A percentile compares a stretch with the other conserved stretches of the same genome.
Conservation (phyloP, 1,140 invertebrate species). For the Drosophila fuyamai region DNA sequence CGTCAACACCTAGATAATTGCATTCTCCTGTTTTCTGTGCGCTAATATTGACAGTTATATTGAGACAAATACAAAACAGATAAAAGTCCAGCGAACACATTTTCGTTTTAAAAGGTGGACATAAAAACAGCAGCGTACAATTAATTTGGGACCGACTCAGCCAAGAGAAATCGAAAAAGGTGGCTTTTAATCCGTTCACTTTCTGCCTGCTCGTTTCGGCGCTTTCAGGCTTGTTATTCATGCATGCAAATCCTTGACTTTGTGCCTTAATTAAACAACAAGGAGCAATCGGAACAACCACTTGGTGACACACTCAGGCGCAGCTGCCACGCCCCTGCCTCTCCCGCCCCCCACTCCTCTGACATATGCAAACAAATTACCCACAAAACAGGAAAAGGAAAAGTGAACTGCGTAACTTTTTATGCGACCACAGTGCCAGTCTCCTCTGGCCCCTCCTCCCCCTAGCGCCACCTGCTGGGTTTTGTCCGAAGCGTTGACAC, state of each 20-base stretch:
- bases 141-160: constrained; percentile 2
- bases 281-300: constrained; percentile 59
- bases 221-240: constrained; percentile 28
- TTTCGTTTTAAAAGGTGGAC: too few relatives aligned
- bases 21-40: not conserved
- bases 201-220: constrained; percentile 16
- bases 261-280: constrained; percentile 68
- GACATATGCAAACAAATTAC: constrained; percentile 71
- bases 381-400: constrained; percentile 33
- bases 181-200: constrained; percentile 38
- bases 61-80: not conserved
- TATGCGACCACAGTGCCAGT: constrained; percentile 54
- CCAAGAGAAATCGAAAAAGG: constrained; percentile 11
- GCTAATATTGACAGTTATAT: constrained; percentile 1
- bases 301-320: constrained; percentile 42
- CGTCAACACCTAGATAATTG: not conserved
- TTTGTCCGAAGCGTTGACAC: constrained; percentile 64
- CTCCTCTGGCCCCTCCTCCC: constrained; percentile 1
- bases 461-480: not conserved
- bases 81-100: not conserved
- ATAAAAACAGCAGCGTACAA: constrained; percentile 1
- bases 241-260: constrained; percentile 69
- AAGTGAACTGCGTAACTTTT: constrained; percentile 60
- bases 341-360: constrained; percentile 6
- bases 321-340: constrained; percentile 23